Conservation (phyloP, 2,797 vertebrate genomes). For the Otolemur crassicaudatus region DNA sequence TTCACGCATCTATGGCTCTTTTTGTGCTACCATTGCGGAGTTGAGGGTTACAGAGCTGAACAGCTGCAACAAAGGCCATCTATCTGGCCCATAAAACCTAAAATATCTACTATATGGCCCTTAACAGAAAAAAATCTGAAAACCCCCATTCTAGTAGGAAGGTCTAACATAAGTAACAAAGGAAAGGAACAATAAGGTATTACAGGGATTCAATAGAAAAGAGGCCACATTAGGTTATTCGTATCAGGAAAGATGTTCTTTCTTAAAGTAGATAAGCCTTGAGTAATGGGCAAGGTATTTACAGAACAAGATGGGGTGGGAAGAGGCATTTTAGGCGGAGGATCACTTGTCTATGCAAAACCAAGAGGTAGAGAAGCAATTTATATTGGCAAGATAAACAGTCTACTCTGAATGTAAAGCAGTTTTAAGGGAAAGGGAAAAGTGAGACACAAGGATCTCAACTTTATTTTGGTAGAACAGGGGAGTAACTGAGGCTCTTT, state of each 20-base stretch:
- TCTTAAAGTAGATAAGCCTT: slow-evolving; percentile 22
- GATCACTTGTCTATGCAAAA: background rate
- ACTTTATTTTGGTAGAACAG: background rate
- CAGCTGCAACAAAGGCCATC: background rate
- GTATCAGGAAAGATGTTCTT: slow-evolving; percentile 46
- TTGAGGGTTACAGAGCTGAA: background rate
- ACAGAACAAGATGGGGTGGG: background rate
- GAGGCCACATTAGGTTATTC: background rate
- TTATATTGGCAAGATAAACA: background rate
- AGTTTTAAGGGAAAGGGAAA: slow-evolving; percentile 50
- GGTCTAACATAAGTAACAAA: slow-evolving; percentile 26
- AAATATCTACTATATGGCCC: slow-evolving; percentile 35
- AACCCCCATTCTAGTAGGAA: background rate
- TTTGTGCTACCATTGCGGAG: slow-evolving; percentile 19
- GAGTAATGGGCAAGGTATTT: background rate
- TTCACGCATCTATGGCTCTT: background rate
- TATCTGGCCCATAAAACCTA: slow-evolving; percentile 40
- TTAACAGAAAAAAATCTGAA: slow-evolving; percentile 47
- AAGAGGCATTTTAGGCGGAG: background rate
- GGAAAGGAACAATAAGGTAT: slow-evolving; percentile 2
- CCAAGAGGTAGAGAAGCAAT: background rate
- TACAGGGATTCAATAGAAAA: background rate
- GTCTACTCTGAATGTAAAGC: background rate
- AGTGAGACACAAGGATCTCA: slow-evolving; percentile 10
- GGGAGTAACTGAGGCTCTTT: background rate